Evolutionary conservation across 2,888 invertebrate species (phyloP).

Genomic region (Melieria crassipennis): DNA sequence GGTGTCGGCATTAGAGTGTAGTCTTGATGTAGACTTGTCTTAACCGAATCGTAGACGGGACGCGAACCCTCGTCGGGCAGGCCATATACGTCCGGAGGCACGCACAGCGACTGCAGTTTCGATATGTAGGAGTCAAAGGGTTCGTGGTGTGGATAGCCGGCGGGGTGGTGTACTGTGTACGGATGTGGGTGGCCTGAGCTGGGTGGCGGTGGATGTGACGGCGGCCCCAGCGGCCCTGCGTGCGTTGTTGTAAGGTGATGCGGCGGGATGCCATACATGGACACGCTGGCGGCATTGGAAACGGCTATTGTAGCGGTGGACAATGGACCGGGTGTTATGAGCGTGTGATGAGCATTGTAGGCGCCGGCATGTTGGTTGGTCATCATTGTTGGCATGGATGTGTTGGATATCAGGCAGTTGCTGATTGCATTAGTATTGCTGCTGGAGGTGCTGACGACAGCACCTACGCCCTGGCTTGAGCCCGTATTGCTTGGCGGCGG

Average conservation of each 20-base stretch:
- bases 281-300: slow-evolving; percentile 34
- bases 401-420: slow-evolving; percentile 38
- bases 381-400: slow-evolving; percentile 33
- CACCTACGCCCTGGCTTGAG: slow-evolving; percentile 43
- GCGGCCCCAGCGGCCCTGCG: slow-evolving; percentile 37
- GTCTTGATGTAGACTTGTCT: slow-evolving; percentile 87
- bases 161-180: slow-evolving; percentile 60
- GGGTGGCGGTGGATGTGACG: slow-evolving; percentile 52
- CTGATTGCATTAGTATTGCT: slow-evolving; percentile 31
- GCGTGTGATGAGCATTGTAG: slow-evolving; percentile 45
- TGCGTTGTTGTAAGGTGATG: slow-evolving; percentile 43
- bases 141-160: slow-evolving; percentile 75
- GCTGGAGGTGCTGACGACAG: slow-evolving; percentile 23
- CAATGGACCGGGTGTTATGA: slow-evolving; percentile 48
- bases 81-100: slow-evolving; percentile 80
- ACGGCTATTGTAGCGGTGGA: slow-evolving; percentile 46
- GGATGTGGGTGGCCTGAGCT: slow-evolving; percentile 54
- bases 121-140: slow-evolving; percentile 94
- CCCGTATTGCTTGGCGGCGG: slow-evolving; percentile 66
- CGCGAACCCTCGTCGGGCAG: slow-evolving; percentile 83
- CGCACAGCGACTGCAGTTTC: slow-evolving; percentile 90
- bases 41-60: slow-evolving; percentile 89
- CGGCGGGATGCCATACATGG: slow-evolving; percentile 43
- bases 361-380: slow-evolving; percentile 35
- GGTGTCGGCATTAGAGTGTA: slow-evolving; percentile 90